Percentiles rank a stretch among this genome's conserved stretches.
phyloP scores from a whole-genome alignment of 2,113 vertebrate genomes.

The Meles meles region DNA sequence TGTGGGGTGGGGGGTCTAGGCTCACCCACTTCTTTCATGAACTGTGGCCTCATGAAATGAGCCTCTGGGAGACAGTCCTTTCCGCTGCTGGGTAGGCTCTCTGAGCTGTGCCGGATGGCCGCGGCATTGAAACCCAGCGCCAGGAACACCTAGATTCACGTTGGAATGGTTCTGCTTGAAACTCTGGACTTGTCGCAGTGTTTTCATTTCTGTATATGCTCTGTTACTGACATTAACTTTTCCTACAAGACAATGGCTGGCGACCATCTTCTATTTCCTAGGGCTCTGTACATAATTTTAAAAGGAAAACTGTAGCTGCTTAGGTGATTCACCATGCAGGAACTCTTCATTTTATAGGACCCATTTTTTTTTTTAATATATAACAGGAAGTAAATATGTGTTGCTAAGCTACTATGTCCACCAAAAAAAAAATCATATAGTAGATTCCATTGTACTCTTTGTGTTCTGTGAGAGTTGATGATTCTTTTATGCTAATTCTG shows the following conservation, averaged over 20 bases:
- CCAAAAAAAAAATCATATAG: constrained; percentile 53
- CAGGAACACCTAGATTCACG: not conserved
- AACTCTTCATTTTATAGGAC: constrained; percentile 69
- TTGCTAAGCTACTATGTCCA: constrained; percentile 73
- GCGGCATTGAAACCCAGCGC: not conserved
- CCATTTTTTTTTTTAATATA: constrained; percentile 53
- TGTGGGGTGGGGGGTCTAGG: not conserved
- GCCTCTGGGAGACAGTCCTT: not conserved
- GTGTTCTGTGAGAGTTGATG: constrained; percentile 53
- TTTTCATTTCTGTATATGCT: not conserved
- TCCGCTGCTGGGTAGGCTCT: not conserved
- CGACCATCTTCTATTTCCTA: constrained; percentile 3
- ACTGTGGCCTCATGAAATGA: not conserved
- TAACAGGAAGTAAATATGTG: constrained; percentile 65
- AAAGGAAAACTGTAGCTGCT: constrained; percentile 49
- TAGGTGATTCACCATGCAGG: constrained; percentile 67
- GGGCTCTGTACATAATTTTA: not conserved
- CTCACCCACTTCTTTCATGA: too few relatives aligned
- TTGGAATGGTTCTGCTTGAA: not conserved
- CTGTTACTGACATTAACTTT: not conserved
- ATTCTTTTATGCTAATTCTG: constrained; percentile 13
- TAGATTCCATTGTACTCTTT: constrained; percentile 55
- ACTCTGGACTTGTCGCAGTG: not conserved
- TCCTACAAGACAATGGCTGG: not conserved
- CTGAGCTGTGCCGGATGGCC: too few relatives aligned